Evolutionary conservation across 1,140 invertebrate genomes (phyloP).

Genomic region (Laupala kohalensis): DNA sequence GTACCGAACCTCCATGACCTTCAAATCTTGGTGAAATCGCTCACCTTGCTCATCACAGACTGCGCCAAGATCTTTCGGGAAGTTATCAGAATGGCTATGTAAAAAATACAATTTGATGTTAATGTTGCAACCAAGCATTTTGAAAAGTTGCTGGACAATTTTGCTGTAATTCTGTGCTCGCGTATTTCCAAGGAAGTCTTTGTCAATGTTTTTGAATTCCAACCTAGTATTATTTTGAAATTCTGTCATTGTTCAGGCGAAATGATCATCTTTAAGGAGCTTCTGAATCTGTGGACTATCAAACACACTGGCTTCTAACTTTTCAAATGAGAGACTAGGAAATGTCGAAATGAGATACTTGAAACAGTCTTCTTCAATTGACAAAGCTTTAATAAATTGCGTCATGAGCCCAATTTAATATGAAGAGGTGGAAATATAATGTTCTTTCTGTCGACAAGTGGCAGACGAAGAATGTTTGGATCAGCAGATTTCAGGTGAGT

Average conservation of each 20-base stretch:
- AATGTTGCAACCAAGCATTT: slow-evolving; percentile 26
- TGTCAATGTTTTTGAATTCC: slow-evolving; percentile 15
- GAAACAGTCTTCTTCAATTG: slow-evolving; percentile 24
- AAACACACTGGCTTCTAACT: slow-evolving; percentile 24
- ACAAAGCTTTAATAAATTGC: slow-evolving; percentile 24
- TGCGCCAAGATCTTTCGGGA: slow-evolving; percentile 15
- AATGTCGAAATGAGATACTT: slow-evolving; percentile 23
- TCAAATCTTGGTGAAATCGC: slow-evolving; percentile 27
- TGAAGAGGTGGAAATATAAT: slow-evolving; percentile 26
- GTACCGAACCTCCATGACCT: slow-evolving; percentile 18
- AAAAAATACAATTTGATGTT: slow-evolving; percentile 28
- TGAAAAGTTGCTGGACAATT: slow-evolving; percentile 9
- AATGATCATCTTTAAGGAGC: slow-evolving; percentile 19
- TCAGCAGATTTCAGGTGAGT: slow-evolving; percentile 19
- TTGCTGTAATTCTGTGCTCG: slow-evolving; percentile 8
- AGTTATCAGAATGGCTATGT: slow-evolving; percentile 25
- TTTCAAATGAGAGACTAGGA: slow-evolving; percentile 22
- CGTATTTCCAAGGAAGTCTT: slow-evolving; percentile 2
- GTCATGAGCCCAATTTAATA: slow-evolving; percentile 28
- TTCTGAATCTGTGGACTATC: slow-evolving; percentile 23
- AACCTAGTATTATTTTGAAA: slow-evolving; percentile 16
- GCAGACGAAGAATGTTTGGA: slow-evolving; percentile 24
- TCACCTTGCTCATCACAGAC: slow-evolving; percentile 23
- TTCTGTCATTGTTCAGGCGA: slow-evolving; percentile 14
- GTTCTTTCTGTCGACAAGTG: slow-evolving; percentile 24